A percentile compares a stretch with the other conserved stretches of the same genome.
Conservation (phyloP, 92 coral and sea anemone species). For the Siderastrea radians region DNA sequence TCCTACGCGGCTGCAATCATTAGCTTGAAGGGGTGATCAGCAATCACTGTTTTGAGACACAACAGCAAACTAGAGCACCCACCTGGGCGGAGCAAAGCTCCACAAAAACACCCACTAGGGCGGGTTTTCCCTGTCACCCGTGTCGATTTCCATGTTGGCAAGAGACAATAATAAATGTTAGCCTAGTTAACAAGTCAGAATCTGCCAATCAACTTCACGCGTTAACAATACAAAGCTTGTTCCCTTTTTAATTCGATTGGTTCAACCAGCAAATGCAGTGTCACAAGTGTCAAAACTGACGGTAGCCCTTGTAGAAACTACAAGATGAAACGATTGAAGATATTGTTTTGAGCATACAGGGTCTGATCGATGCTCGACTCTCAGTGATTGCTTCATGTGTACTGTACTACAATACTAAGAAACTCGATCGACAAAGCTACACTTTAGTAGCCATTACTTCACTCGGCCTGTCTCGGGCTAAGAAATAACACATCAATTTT, state of each 20-base stretch:
- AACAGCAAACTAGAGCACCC: slow-evolving; percentile 89
- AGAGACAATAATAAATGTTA: slow-evolving; percentile 99
- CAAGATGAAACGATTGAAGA: slow-evolving; percentile 97
- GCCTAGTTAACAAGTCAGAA: slow-evolving; percentile 98
- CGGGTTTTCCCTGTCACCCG: slow-evolving; percentile 97
- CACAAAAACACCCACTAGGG: slow-evolving; percentile 98
- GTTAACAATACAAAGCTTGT: slow-evolving; percentile 99
- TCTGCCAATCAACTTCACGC: slow-evolving; percentile 96
- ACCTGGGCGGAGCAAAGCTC: slow-evolving; percentile 95
- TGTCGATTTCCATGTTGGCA: slow-evolving; percentile 98
- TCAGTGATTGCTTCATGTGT: slow-evolving; percentile 79
- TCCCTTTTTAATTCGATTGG: slow-evolving; percentile 99
- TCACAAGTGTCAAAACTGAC: slow-evolving; percentile 98
- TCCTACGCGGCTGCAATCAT: slow-evolving; percentile 90
- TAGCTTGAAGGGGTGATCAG: slow-evolving; percentile 82
- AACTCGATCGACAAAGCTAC: slow-evolving; percentile 50
- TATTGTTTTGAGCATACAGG: slow-evolving; percentile 83
- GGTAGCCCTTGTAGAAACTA: slow-evolving; percentile 92
- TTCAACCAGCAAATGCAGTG: slow-evolving; percentile 87
- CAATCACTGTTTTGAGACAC: slow-evolving; percentile 89
- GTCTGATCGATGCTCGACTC: slow-evolving; percentile 77
- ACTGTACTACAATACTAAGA: slow-evolving; percentile 62
- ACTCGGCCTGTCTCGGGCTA: slow-evolving; percentile 64
- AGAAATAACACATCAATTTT: slow-evolving; percentile 26
- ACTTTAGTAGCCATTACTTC: slow-evolving; percentile 24